These are phyloP conservation scores for Paratrypauchen microcephalus DNA, from an alignment of 2,797 vertebrate genomes.

Conservation along the genomic window DNA sequence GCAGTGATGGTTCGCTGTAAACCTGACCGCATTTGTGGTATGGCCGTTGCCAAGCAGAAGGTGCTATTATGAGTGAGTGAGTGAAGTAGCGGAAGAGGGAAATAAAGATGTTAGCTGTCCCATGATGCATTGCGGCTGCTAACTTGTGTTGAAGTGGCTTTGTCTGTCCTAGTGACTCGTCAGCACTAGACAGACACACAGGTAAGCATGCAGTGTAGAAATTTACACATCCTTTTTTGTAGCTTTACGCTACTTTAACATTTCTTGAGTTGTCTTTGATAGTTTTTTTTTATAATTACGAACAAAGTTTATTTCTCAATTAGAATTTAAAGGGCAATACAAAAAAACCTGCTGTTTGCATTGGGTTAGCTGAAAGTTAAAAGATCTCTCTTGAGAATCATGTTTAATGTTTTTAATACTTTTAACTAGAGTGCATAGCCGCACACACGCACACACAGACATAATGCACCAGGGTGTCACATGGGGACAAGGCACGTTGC, in stretches of 20 bases:
- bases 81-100: conserved; percentile 58
- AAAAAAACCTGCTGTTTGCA: neutral
- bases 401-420: too few relatives aligned
- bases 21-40: conserved; percentile 73
- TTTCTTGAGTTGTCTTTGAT: neutral
- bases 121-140: conserved; percentile 73
- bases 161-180: conserved; percentile 64
- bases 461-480: conserved; percentile 46
- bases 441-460: neutral
- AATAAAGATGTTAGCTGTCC: conserved; percentile 62
- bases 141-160: conserved; percentile 68
- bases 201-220: conserved; percentile 61
- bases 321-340: neutral
- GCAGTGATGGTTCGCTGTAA: conserved; percentile 71
- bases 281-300: neutral
- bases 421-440: neutral
- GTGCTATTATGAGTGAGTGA: conserved; percentile 70
- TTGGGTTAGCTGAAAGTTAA: neutral
- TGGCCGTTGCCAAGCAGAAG: conserved; percentile 75
- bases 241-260: conserved; percentile 16
- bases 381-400: neutral
- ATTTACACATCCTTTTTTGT: conserved; percentile 1
- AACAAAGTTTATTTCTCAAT: too few relatives aligned
- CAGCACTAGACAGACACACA: conserved; percentile 70
- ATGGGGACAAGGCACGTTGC: conserved; percentile 58